A percentile compares a stretch with the other conserved stretches of the same genome.
Conservation (phyloP, 1,140 invertebrate species). For the Drosophila kurseongensis region DNA sequence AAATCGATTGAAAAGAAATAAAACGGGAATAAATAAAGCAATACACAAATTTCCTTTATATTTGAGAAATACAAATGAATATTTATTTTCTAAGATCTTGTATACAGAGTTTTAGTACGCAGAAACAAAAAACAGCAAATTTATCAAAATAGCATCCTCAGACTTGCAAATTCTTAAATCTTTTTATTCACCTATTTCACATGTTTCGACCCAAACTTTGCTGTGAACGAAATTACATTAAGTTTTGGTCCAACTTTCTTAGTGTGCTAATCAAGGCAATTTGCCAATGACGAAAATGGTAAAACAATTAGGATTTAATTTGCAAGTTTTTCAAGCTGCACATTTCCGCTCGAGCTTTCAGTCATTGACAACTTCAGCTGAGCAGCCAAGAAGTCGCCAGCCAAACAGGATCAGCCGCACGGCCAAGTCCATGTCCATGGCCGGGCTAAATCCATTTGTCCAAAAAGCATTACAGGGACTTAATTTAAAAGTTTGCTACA, state of each 20-base stretch:
- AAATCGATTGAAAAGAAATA: too few relatives aligned
- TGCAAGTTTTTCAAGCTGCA: conserved; percentile 51
- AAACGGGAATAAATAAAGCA: too few relatives aligned
- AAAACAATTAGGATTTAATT: conserved; percentile 70
- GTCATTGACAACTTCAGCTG: conserved; percentile 42
- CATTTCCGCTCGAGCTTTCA: conserved; percentile 40
- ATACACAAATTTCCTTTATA: too few relatives aligned
- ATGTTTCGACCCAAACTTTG: background rate
- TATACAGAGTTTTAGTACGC: too few relatives aligned
- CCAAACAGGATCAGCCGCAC: background rate
- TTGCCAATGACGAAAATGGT: conserved; percentile 52
- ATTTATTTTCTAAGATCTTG: too few relatives aligned
- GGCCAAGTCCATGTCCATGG: conserved; percentile 8
- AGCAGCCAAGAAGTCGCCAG: conserved; percentile 14
- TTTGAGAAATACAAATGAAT: too few relatives aligned
- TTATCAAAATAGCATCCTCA: too few relatives aligned
- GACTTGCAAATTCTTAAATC: background rate
- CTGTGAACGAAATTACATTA: conserved; percentile 10
- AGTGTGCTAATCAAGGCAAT: conserved; percentile 46
- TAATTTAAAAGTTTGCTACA: conserved; percentile 70
- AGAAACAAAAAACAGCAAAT: too few relatives aligned
- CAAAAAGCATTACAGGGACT: conserved; percentile 63
- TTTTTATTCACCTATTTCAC: conserved; percentile 4
- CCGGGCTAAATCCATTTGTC: conserved; percentile 39
- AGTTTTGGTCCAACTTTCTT: conserved; percentile 13